These are phyloP conservation scores for Hyperopisus bebe DNA, from an alignment of 2,113 vertebrate genomes.

Conservation along the genomic window DNA sequence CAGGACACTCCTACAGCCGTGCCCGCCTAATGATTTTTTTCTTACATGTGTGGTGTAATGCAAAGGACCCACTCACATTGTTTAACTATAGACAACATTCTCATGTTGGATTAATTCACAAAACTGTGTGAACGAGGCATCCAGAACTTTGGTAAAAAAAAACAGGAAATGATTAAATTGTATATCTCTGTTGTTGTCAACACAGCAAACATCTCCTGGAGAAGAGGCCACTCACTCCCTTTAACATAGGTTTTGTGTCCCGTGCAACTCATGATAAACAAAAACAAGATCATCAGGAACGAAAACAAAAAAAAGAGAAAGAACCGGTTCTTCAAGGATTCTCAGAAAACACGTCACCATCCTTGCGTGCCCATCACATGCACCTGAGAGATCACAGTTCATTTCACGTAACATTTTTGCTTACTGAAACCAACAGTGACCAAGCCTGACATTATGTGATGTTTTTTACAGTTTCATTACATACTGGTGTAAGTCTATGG, in stretches of 20 bases:
- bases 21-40: background rate
- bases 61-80: background rate
- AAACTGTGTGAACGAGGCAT: background rate
- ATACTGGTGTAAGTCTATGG: background rate
- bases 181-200: background rate
- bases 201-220: background rate
- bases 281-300: background rate
- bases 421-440: background rate
- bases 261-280: background rate
- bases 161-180: background rate
- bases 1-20: background rate
- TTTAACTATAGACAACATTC: background rate
- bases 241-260: background rate
- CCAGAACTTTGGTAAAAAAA: background rate
- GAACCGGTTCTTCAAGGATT: slow-evolving; percentile 62
- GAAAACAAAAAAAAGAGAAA: slow-evolving; percentile 27
- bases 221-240: background rate
- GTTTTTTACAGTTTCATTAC: background rate
- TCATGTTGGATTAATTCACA: background rate
- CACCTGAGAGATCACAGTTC: background rate
- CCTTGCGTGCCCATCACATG: slow-evolving; percentile 20
- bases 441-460: background rate
- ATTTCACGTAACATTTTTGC: background rate
- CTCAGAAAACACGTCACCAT: slow-evolving; percentile 3
- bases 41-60: background rate